Conservation (phyloP, 2,888 invertebrate species). For the Seira musarum region DNA sequence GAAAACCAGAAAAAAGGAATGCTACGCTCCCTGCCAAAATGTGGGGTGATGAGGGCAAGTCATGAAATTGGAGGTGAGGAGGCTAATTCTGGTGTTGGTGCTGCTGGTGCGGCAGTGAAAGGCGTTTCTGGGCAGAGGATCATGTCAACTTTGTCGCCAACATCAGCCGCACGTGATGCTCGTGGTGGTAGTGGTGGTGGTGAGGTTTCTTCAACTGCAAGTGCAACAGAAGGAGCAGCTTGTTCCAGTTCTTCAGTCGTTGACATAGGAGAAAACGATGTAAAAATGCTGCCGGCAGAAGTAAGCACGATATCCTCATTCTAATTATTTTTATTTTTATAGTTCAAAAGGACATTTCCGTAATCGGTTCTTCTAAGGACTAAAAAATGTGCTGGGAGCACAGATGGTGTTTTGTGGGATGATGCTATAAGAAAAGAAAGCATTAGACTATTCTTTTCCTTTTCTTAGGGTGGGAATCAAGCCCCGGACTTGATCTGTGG, state of each 20-base stretch:
- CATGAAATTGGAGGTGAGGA: conserved; percentile 41
- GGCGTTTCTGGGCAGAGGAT: background rate
- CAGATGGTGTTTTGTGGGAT: background rate
- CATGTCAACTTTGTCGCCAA: background rate
- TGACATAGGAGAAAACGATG: conserved; percentile 19
- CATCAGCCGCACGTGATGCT: conserved; percentile 7
- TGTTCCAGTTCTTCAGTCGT: background rate
- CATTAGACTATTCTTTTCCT: background rate
- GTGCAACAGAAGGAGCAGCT: conserved; percentile 6
- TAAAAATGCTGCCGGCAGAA: conserved; percentile 21
- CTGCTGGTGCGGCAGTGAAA: background rate
- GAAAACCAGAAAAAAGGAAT: conserved; percentile 42
- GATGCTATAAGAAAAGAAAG: conserved; percentile 10
- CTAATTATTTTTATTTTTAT: conserved; percentile 19
- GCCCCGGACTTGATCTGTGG: conserved; percentile 67
- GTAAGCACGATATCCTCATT: conserved; percentile 7
- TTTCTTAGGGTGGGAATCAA: conserved; percentile 54
- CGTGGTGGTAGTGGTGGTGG: background rate
- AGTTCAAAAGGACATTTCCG: conserved; percentile 17
- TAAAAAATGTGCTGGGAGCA: background rate
- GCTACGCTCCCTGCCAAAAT: conserved; percentile 48
- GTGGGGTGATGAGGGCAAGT: conserved; percentile 12
- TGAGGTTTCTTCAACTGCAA: conserved; percentile 6
- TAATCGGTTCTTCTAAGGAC: conserved; percentile 15
- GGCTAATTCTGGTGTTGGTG: background rate